Base-by-base conservation (phyloP, 2,888 invertebrate genomes). In the Teleiodes luculella region DNA sequence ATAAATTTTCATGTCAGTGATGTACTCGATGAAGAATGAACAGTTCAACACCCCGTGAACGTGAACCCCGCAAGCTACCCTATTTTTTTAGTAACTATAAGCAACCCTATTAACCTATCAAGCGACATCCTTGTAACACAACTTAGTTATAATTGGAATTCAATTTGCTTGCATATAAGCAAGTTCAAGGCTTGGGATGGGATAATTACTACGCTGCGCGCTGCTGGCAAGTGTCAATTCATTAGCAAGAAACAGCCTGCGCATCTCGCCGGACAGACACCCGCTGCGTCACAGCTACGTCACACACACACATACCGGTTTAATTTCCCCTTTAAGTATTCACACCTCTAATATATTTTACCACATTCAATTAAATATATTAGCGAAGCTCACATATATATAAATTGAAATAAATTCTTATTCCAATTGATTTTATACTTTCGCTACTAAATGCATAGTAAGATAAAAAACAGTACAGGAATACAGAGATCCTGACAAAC, bases 401-500 rank as follows among this genome's bases (percentile, higher is more conserved):
- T 33, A 3, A 10, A 6, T 33, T n/a, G n/a, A n/a, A n/a, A n/a
- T n/a, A 13, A 13, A 1, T 13, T 36, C n/a, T 36, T 3, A 3
- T 13, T 36, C n/a, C 2, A 18, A 18, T 41, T 45, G 13, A 13
- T 45, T 30, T 14, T n/a, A 8, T 14, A 2, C 1, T 6, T 16
- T 45, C n/a, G 41, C 16, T 48, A 37, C 31, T 16, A 50, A 28
- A 46, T n/a, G n/a, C n/a, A n/a, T n/a, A n/a, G n/a, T n/a, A n/a
- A n/a, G n/a, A n/a, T n/a, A n/a, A n/a, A n/a, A n/a, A n/a, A n/a
- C n/a, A 20, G 37, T 65, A 67, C 67, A 74, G 68, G 73, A 74
- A 77, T 74, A 67, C 72, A 74, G 67, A 63, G 64, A 66, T 65
- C 61, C 71, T 71, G 65, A 83, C 78, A 81, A 80, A 79, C 71